Conservation (phyloP, 2,888 invertebrate species). For the Coremacera marginata region DNA sequence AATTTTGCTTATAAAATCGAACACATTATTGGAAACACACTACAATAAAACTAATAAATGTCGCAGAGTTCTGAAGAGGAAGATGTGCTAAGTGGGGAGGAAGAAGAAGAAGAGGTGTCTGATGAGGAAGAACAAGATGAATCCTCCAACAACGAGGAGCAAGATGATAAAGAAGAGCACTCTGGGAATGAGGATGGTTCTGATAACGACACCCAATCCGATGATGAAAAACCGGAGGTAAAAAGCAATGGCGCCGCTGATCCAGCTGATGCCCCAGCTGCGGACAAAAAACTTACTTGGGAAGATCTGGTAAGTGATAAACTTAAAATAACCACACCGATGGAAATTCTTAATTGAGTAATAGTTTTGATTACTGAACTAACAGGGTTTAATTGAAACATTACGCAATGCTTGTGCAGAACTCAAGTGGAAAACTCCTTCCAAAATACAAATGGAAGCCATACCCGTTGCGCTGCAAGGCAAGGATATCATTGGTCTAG, state of each 20-base stretch:
- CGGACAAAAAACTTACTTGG: slow-evolving; percentile 64
- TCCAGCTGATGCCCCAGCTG: background rate
- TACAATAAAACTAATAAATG: slow-evolving; percentile 51
- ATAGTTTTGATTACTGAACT: slow-evolving; percentile 50
- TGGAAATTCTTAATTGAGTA: slow-evolving; percentile 42
- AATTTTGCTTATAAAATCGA: background rate
- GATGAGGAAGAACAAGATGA: slow-evolving; percentile 20
- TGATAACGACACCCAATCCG: slow-evolving; percentile 40
- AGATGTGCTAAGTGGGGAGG: slow-evolving; percentile 55
- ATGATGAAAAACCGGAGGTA: background rate
- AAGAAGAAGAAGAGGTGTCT: slow-evolving; percentile 52
- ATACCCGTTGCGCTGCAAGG: slow-evolving; percentile 93
- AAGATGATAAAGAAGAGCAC: slow-evolving; percentile 20
- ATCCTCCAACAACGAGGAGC: slow-evolving; percentile 19
- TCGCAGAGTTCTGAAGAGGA: slow-evolving; percentile 65
- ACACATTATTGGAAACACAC: background rate
- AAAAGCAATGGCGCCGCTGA: background rate
- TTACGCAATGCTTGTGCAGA: slow-evolving; percentile 92
- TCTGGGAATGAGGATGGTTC: slow-evolving; percentile 27
- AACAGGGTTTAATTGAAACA: slow-evolving; percentile 89
- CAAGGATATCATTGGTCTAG: slow-evolving; percentile 75
- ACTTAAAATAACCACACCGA: background rate
- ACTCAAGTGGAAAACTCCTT: slow-evolving; percentile 94
- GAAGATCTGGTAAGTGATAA: slow-evolving; percentile 73
- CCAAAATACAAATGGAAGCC: slow-evolving; percentile 95